Conservation (phyloP, 2,113 vertebrate genomes). For the Baryphthengus martii region DNA sequence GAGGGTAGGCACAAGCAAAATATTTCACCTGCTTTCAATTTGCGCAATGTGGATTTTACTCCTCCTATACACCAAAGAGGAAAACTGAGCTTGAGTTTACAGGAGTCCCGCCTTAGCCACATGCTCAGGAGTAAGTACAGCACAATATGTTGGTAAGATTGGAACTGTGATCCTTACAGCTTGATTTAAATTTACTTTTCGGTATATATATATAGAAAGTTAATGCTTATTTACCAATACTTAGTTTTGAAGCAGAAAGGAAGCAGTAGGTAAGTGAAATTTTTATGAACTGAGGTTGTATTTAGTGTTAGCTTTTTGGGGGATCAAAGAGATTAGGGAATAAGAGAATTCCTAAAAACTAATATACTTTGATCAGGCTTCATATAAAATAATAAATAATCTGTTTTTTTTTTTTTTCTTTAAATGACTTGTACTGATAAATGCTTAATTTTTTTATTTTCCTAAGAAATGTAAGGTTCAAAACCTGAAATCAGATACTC, state of each 20-base stretch:
- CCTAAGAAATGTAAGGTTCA: not conserved
- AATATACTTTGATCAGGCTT: not conserved
- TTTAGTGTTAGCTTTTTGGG: not conserved
- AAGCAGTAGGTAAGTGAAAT: not conserved
- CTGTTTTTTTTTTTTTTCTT: not conserved
- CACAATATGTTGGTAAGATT: not conserved
- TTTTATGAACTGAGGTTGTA: not conserved
- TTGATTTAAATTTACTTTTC: not conserved
- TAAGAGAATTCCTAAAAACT: not conserved
- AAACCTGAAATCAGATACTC: not conserved
- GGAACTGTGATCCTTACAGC: not conserved
- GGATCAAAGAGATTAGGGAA: not conserved
- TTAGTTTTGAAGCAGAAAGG: not conserved
- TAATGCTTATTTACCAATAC: not conserved
- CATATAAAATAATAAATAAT: not conserved
- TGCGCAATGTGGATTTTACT: not conserved
- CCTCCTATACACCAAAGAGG: not conserved
- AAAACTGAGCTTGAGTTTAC: not conserved
- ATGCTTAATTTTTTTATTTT: not conserved
- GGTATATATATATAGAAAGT: not conserved
- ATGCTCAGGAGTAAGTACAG: not conserved
- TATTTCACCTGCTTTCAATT: not conserved
- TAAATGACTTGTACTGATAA: not conserved
- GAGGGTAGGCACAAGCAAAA: not conserved
- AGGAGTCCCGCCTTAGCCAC: not conserved